Evolutionary conservation across 2,888 invertebrate species (phyloP).

Genomic region (Scaptomyza parva): DNA sequence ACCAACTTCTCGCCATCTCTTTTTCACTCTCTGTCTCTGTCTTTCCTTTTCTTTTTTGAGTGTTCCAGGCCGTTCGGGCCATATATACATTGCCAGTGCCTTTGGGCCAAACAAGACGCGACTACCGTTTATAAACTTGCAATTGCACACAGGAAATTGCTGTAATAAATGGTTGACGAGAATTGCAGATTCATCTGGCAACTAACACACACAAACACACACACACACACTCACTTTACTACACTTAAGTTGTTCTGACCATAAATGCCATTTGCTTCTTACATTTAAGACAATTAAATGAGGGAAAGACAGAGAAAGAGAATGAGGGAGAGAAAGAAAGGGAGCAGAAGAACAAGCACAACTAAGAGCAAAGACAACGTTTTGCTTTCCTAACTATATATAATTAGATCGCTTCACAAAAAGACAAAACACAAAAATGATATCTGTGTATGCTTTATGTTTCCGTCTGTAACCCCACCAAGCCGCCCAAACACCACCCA

Average conservation of each 20-base stretch:
- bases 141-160: conserved; percentile 79
- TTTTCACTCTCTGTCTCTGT: neutral
- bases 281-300: conserved; percentile 67
- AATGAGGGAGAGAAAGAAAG: conserved; percentile 3
- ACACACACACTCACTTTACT: conserved; percentile 1
- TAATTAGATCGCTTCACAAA: conserved; percentile 29
- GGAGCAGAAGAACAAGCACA: neutral
- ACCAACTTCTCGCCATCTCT: neutral
- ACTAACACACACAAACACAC: conserved; percentile 1
- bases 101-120: conserved; percentile 57
- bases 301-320: conserved; percentile 25
- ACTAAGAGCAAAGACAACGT: conserved; percentile 32
- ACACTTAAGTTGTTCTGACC: conserved; percentile 27
- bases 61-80: conserved; percentile 23
- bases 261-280: conserved; percentile 65
- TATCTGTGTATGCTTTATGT: conserved; percentile 36
- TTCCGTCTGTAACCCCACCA: conserved; percentile 13
- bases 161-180: conserved; percentile 68
- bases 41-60: neutral
- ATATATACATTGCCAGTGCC: conserved; percentile 10
- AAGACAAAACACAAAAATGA: conserved; percentile 2
- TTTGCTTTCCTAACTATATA: conserved; percentile 43
- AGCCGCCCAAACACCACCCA: neutral
- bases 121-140: conserved; percentile 75
- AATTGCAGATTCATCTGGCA: conserved; percentile 38